phyloP scores from a whole-genome alignment of 2,113 vertebrate species.

The Tympanuchus pallidicinctus region DNA sequence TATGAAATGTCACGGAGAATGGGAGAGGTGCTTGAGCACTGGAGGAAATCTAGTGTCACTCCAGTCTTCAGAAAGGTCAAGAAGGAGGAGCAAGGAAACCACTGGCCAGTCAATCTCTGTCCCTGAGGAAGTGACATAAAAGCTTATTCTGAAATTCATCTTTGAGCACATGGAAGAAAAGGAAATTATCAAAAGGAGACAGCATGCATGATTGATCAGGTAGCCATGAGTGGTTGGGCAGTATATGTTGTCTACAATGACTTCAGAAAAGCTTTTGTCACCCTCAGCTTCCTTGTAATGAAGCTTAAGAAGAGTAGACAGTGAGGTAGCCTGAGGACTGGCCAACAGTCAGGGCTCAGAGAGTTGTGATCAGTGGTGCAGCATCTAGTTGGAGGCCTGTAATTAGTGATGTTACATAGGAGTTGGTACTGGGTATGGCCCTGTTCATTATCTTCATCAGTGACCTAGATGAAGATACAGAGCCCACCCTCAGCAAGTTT shows the following conservation, averaged over 20 bases:
- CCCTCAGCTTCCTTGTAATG: too few relatives aligned
- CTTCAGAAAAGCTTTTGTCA: background rate
- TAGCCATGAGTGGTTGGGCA: too few relatives aligned
- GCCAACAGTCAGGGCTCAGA: background rate
- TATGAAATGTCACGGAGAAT: too few relatives aligned
- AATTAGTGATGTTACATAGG: background rate
- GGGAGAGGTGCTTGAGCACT: background rate
- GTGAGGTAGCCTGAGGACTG: background rate
- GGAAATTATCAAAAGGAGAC: background rate
- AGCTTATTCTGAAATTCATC: background rate
- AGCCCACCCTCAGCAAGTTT: background rate
- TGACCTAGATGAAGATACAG: background rate
- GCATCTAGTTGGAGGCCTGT: background rate
- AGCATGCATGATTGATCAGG: background rate
- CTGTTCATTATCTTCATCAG: background rate
- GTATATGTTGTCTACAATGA: background rate
- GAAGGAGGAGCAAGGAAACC: background rate
- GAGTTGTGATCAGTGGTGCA: background rate
- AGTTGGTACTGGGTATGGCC: too few relatives aligned
- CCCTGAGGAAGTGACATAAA: background rate
- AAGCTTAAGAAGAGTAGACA: too few relatives aligned
- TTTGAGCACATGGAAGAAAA: background rate
- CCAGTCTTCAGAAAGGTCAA: background rate
- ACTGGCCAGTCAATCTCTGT: background rate
- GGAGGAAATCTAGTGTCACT: background rate